Conservation (phyloP, 1,140 invertebrate genomes). For the Lordiphosa stackelbergi region DNA sequence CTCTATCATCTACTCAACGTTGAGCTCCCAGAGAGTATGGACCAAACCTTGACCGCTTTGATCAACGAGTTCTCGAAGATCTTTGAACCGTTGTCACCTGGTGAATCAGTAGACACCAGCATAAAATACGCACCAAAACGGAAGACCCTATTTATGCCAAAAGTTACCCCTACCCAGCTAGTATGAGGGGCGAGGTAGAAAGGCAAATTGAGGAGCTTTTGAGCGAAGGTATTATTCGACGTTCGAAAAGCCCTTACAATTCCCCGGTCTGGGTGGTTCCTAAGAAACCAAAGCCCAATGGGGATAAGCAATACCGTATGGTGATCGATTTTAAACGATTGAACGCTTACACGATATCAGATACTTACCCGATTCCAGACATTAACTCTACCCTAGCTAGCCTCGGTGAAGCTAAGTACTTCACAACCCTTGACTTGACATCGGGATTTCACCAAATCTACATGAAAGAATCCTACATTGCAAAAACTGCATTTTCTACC, state of each 20-base stretch:
- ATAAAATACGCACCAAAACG: neutral
- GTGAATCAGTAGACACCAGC: neutral
- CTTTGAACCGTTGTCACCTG: neutral
- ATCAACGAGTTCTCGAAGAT: slow-evolving; percentile 2
- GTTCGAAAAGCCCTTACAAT: slow-evolving; percentile 1
- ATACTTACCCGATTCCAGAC: slow-evolving; percentile 6
- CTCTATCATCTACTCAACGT: too few species aligned
- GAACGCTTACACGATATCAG: slow-evolving; percentile 7
- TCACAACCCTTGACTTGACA: slow-evolving; percentile 7
- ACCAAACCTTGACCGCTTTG: neutral
- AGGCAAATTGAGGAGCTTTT: neutral
- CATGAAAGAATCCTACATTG: slow-evolving; percentile 8
- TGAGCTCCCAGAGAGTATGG: too few species aligned
- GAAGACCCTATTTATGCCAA: neutral
- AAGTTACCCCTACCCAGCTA: neutral
- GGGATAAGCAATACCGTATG: slow-evolving; percentile 7
- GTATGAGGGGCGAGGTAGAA: slow-evolving; percentile 1
- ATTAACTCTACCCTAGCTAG: slow-evolving; percentile 11
- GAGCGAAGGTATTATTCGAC: neutral
- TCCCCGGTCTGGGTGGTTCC: slow-evolving; percentile 7
- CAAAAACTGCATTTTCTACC: slow-evolving; percentile 8
- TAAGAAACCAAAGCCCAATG: slow-evolving; percentile 3
- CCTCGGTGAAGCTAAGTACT: neutral
- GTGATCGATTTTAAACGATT: slow-evolving; percentile 14
- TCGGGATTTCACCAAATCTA: slow-evolving; percentile 13